Percentiles rank a stretch among this genome's conserved stretches.
Evolutionary conservation across 2,888 invertebrate genomes (phyloP).

Genomic region (Chydorus sphaericus): DNA sequence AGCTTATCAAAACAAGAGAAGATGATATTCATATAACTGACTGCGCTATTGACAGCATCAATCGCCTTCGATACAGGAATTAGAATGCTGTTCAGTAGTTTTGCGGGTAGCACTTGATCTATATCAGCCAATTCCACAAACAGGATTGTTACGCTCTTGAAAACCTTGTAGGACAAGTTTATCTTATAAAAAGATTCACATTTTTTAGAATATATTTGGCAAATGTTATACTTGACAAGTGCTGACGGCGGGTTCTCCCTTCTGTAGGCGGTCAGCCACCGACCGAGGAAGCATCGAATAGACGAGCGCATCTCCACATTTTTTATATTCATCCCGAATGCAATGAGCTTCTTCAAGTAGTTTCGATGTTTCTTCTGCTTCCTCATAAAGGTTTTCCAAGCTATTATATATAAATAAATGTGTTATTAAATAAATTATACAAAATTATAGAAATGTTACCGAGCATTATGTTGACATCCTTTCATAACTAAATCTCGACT

Average conservation of each 20-base stretch:
- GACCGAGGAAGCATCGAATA: slow-evolving; percentile 85
- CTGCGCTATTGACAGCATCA: slow-evolving; percentile 49
- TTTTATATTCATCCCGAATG: slow-evolving; percentile 68
- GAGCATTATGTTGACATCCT: slow-evolving; percentile 62
- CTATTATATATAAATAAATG: no score
- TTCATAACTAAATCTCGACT: slow-evolving; percentile 67
- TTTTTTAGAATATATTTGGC: no score
- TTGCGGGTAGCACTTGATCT: slow-evolving; percentile 41
- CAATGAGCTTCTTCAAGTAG: slow-evolving; percentile 63
- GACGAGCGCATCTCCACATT: slow-evolving; percentile 65
- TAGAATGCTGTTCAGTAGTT: no score
- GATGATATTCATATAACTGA: slow-evolving; percentile 69
- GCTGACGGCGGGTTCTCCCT: slow-evolving; percentile 55
- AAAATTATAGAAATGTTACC: no score
- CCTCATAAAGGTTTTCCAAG: slow-evolving; percentile 63
- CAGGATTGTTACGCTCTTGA: slow-evolving; percentile 60
- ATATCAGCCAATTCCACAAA: slow-evolving; percentile 57
- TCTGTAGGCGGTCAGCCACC: slow-evolving; percentile 62
- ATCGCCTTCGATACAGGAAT: no score
- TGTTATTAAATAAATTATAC: no score
- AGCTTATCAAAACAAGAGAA: slow-evolving; percentile 71
- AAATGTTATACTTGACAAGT: slow-evolving; percentile 54
- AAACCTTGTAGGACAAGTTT: slow-evolving; percentile 44
- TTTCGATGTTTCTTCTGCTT: slow-evolving; percentile 60
- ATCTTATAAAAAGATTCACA: no score